Evolutionary conservation across 2,888 invertebrate genomes (phyloP).

Genomic region (Aspidiotus destructor): DNA sequence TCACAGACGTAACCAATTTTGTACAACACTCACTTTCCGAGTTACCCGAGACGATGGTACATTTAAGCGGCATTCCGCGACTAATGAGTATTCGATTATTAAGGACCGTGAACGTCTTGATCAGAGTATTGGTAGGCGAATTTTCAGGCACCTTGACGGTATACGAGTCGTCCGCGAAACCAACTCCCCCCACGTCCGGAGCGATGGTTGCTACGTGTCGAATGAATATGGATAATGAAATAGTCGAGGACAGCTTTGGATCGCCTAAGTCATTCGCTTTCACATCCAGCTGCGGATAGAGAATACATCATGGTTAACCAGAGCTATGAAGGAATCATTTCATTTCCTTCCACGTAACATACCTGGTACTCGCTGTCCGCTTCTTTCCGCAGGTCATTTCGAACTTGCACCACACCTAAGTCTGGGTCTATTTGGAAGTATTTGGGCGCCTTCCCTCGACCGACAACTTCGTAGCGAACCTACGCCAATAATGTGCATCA

Average conservation of each 20-base stretch:
- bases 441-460: constrained; percentile 67
- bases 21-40: constrained; percentile 50
- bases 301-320: neutral
- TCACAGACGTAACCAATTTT: no score
- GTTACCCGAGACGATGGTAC: constrained; percentile 67
- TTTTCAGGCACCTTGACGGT: constrained; percentile 68
- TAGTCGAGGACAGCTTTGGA: constrained; percentile 70
- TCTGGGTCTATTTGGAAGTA: constrained; percentile 83
- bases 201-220: constrained; percentile 67
- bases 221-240: constrained; percentile 71
- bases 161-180: constrained; percentile 79
- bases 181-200: constrained; percentile 65
- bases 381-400: constrained; percentile 76
- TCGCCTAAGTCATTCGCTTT: constrained; percentile 78
- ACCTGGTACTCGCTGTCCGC: constrained; percentile 79
- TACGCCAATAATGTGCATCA: constrained; percentile 12
- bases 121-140: constrained; percentile 53
- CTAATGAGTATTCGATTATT: constrained; percentile 57
- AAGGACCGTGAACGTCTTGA: constrained; percentile 62
- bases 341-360: constrained; percentile 29
- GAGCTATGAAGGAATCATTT: neutral
- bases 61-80: constrained; percentile 62
- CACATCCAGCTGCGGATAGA: constrained; percentile 60
- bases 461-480: constrained; percentile 64
- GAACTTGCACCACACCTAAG: constrained; percentile 66